A percentile compares a stretch with the other conserved stretches of the same genome.
Conservation (phyloP, 1,140 invertebrate genomes). For the Brachionus rubens region DNA sequence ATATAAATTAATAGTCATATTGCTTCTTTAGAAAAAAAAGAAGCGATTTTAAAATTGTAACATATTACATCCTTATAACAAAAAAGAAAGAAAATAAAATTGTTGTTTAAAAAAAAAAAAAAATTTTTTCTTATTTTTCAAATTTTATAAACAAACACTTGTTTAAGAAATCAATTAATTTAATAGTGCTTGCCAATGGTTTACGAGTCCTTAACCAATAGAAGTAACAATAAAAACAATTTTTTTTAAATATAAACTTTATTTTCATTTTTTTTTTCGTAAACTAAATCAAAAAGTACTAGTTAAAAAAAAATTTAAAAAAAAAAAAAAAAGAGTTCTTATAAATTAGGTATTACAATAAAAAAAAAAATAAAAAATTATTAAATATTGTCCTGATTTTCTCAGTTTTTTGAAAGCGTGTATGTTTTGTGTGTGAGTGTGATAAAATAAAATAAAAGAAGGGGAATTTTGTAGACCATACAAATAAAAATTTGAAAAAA, state of each 20-base stretch:
- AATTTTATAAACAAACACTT: no score
- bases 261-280: conserved; percentile 6
- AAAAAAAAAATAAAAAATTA: conserved; percentile 21
- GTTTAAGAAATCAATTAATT: no score
- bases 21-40: no score
- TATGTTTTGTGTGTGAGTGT: background rate
- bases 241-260: conserved; percentile 8
- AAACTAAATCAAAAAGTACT: conserved; percentile 31
- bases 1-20: no score
- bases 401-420: conserved; percentile 11
- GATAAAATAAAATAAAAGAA: background rate
- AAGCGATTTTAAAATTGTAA: no score
- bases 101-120: no score
- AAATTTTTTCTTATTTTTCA: no score
- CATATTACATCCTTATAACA: no score
- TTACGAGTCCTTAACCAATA: conserved; percentile 2
- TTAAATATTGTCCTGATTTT: conserved; percentile 28
- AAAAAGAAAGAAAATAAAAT: no score
- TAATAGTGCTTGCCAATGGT: no score
- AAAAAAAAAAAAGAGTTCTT: conserved; percentile 44
- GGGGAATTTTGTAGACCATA: no score
- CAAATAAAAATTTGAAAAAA: no score
- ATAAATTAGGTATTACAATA: background rate
- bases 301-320: conserved; percentile 26
- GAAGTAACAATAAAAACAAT: background rate